Evolutionary conservation across 1,140 invertebrate genomes (phyloP).

Genomic region (Pectinophora gossypiella): DNA sequence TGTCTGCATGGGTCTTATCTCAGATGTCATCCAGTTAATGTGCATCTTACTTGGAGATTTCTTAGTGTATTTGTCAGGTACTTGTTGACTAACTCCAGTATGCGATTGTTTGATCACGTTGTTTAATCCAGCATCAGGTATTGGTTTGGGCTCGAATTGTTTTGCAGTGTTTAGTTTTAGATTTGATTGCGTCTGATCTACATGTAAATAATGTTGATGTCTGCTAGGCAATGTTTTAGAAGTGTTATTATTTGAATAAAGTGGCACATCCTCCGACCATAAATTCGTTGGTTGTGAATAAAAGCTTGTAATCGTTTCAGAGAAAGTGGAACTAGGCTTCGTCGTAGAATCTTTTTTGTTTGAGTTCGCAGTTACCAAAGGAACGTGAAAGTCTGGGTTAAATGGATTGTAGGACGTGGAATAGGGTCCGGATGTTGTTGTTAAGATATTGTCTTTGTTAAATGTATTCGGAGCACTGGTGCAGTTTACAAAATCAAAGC

Average conservation of each 20-base stretch:
- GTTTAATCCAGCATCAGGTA: slow-evolving; percentile 18
- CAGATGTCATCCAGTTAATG: slow-evolving; percentile 71
- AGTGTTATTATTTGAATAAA: slow-evolving; percentile 46
- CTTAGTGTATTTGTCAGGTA: slow-evolving; percentile 59
- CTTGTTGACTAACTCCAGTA: slow-evolving; percentile 26
- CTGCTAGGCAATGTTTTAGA: slow-evolving; percentile 45
- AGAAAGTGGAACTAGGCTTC: slow-evolving; percentile 45
- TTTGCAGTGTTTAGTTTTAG: slow-evolving; percentile 33
- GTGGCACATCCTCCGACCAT: slow-evolving; percentile 59
- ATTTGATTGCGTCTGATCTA: slow-evolving; percentile 36
- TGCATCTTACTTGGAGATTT: slow-evolving; percentile 68
- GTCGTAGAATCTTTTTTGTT: slow-evolving; percentile 45
- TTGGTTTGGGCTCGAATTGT: slow-evolving; percentile 45
- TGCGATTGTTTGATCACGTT: slow-evolving; percentile 28
- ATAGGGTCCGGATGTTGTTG: slow-evolving; percentile 42
- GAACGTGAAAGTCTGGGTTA: slow-evolving; percentile 65
- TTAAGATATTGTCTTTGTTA: slow-evolving; percentile 57
- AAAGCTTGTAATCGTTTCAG: slow-evolving; percentile 55
- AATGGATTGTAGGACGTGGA: slow-evolving; percentile 64
- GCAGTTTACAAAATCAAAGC: slow-evolving; percentile 63
- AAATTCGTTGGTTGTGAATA: slow-evolving; percentile 62
- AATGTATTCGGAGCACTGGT: slow-evolving; percentile 50
- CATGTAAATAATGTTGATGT: slow-evolving; percentile 46
- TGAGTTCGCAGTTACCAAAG: slow-evolving; percentile 44
- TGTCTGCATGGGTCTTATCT: slow-evolving; percentile 56